Conservation (phyloP, 2,888 invertebrate genomes). For the Noctua janthe region DNA sequence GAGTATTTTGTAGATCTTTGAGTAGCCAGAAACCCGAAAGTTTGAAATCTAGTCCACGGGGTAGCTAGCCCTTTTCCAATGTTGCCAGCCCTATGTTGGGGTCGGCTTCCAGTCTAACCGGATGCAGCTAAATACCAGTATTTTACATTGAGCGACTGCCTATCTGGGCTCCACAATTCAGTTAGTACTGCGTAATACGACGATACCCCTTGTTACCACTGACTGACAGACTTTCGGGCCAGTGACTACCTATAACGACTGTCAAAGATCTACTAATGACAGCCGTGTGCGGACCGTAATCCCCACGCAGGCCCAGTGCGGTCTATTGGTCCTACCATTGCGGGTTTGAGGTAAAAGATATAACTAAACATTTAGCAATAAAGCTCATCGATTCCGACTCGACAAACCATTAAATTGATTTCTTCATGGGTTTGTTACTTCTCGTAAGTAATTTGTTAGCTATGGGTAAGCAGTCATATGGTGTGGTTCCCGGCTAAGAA, state of each 20-base stretch:
- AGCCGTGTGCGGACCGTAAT: background rate
- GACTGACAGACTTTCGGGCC: background rate
- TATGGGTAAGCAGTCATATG: slow-evolving; percentile 1
- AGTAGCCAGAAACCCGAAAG: background rate
- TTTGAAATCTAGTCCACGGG: no score
- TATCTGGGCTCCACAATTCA: background rate
- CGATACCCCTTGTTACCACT: background rate
- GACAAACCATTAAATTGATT: slow-evolving; percentile 10
- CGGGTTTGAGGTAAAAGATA: background rate
- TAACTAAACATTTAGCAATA: background rate
- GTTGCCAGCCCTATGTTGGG: background rate
- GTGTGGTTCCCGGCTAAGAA: background rate
- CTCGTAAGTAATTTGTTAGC: slow-evolving; percentile 13
- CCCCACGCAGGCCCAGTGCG: background rate
- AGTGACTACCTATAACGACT: background rate
- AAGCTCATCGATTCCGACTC: background rate
- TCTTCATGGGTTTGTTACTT: slow-evolving; percentile 4
- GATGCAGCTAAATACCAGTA: no score
- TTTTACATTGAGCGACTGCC: background rate
- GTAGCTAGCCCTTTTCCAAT: no score
- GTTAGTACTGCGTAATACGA: background rate
- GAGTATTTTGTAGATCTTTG: background rate
- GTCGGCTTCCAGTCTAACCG: background rate
- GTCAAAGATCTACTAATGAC: background rate
- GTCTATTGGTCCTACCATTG: no score